Base-by-base conservation (phyloP, 2,797 vertebrate species). In the Pangasius macronema region DNA sequence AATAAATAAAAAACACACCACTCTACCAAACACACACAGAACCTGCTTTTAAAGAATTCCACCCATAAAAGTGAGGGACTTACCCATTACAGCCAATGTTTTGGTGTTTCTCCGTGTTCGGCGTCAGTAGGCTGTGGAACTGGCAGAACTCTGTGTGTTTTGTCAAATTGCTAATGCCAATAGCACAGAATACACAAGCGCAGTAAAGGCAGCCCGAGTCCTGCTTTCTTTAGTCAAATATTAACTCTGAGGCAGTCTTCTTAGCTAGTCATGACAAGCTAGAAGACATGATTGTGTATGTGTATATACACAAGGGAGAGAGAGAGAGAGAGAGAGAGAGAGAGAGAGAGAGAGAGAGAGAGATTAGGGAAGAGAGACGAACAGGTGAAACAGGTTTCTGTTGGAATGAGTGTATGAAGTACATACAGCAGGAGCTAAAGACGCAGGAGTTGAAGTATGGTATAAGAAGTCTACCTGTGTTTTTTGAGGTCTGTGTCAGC, bases 321-420 rank as follows among this genome's bases (percentile, higher is more conserved):
- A 46, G 89, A 93, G 90, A 91, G 53, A 87, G 59, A 88, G 49
- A 70, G 84, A 85, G 83, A 87, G 88, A 85, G 79, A 75, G 42
- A 75, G 73, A 75, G 65, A 89, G 68, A 68, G 33, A 79, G 89
- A 93, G 90, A 92, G 53, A 87, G 68, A 88, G 53, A 81, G 76
- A 55, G 76, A 53, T 9, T 22, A 81, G 68, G 86, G 79, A 83
- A 80, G 65, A 81, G 39, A 55, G 73, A 73, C 91, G 93, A 91
- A 93, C 92, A 93, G 94, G 96, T 95, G 93, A 86, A 92, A 94
- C 96, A 85, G 92, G 96, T 96, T 96, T 94, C 82, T 85, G 84
- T 57, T 76, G 53, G 85, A 89, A 84, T 89, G 90, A 89, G 57
- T 33, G 16, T 83, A 82, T 88, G 65, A 76, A 27, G 18, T 70